These are phyloP conservation scores for Rotaria macrura DNA, from an alignment of 2,888 invertebrate genomes.

Conservation along the genomic window DNA sequence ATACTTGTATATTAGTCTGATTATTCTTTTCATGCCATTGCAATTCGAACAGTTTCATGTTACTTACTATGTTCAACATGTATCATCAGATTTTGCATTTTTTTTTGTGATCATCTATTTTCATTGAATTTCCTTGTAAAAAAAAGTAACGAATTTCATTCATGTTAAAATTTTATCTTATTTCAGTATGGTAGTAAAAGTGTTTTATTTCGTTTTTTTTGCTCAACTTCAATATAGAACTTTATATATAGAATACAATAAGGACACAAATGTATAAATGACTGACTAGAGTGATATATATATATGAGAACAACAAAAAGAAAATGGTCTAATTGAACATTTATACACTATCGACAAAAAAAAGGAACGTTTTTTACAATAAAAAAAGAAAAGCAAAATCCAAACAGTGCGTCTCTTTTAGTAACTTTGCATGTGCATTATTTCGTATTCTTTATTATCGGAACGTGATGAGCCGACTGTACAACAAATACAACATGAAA, in stretches of 20 bases:
- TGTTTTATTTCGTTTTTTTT: no score
- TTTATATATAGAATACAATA: neutral
- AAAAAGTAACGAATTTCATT: no score
- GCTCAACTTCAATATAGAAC: neutral
- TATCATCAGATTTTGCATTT: no score
- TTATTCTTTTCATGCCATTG: no score
- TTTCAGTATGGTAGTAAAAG: neutral
- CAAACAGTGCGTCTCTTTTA: neutral
- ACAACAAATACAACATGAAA: conserved; percentile 23
- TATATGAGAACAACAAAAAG: neutral
- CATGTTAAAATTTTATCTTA: no score
- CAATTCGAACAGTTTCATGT: neutral
- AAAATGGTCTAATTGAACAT: neutral
- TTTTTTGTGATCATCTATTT: no score
- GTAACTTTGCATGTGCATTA: conserved; percentile 27
- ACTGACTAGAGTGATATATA: neutral
- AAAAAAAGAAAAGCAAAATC: neutral
- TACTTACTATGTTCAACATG: neutral
- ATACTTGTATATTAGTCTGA: no score
- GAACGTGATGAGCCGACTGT: conserved; percentile 4
- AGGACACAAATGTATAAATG: neutral
- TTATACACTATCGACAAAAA: neutral
- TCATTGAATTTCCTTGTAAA: no score
- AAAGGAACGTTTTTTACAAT: neutral
- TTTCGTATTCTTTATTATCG: conserved; percentile 28